Conservation (phyloP, 2,888 invertebrate species). For the Caenorhabditis japonica region DNA sequence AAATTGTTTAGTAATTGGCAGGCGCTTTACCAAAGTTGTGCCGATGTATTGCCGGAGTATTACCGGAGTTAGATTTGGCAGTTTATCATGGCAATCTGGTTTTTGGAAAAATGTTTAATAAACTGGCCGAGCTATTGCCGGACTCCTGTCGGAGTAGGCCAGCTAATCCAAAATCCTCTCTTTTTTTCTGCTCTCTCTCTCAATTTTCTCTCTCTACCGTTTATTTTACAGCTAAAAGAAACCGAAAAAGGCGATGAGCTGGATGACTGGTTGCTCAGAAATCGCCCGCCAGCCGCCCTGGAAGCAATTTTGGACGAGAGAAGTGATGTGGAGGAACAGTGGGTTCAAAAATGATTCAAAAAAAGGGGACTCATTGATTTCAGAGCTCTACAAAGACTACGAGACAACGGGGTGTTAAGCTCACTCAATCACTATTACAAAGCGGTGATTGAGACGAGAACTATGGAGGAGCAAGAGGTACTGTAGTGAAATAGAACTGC, state of each 20-base stretch:
- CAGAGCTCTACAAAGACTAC: conserved; percentile 60
- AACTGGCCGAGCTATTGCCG: too few species aligned
- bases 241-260: conserved; percentile 28
- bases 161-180: too few species aligned
- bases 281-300: conserved; percentile 51
- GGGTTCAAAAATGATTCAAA: background rate
- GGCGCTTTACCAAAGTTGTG: too few species aligned
- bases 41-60: too few species aligned
- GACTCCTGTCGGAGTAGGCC: too few species aligned
- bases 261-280: conserved; percentile 50
- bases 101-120: too few species aligned
- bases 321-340: conserved; percentile 50
- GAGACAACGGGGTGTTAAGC: conserved; percentile 55
- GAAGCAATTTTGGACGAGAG: conserved; percentile 46
- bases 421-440: conserved; percentile 60
- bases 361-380: conserved; percentile 3
- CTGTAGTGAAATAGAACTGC: background rate
- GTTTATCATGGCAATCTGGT: too few species aligned
- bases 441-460: conserved; percentile 57
- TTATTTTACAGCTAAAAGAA: conserved; percentile 31
- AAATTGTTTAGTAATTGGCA: too few species aligned
- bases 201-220: too few species aligned
- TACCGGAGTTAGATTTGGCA: too few species aligned
- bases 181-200: too few species aligned
- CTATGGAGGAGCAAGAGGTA: conserved; percentile 35